A percentile compares a stretch with the other conserved stretches of the same genome.
Conservation (phyloP, 2,113 vertebrate species). For the Protobothrops flavoviridis region DNA sequence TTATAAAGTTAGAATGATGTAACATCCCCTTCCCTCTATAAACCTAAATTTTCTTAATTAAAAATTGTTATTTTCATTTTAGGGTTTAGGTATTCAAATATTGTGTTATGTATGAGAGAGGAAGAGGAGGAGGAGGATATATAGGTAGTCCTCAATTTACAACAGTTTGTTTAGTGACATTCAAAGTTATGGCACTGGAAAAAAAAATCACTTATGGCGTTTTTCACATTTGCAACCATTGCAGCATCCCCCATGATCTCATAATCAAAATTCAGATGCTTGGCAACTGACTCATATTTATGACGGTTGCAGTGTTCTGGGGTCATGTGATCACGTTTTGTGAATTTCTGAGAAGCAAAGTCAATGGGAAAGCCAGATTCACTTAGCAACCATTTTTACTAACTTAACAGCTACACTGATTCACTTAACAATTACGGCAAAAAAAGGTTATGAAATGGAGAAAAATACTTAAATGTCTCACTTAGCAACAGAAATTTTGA, state of each 20-base stretch:
- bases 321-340: not conserved
- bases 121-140: not conserved
- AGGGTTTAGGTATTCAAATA: not conserved
- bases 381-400: not conserved
- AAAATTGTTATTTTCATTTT: not conserved
- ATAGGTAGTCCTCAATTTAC: not conserved
- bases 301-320: not conserved
- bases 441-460: not conserved
- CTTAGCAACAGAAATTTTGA: not conserved
- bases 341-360: not conserved
- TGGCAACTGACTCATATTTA: not conserved
- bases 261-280: not conserved
- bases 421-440: not conserved
- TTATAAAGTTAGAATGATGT: not conserved
- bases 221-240: not conserved
- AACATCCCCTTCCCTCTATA: not conserved
- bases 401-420: not conserved
- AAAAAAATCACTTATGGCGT: not conserved
- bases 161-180: not conserved
- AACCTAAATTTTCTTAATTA: not conserved
- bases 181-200: not conserved
- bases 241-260: not conserved
- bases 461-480: not conserved
- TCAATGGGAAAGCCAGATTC: not conserved
- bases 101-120: not conserved